phyloP scores from a whole-genome alignment of 2,113 vertebrate species.

The Mormyrus iriodes region DNA sequence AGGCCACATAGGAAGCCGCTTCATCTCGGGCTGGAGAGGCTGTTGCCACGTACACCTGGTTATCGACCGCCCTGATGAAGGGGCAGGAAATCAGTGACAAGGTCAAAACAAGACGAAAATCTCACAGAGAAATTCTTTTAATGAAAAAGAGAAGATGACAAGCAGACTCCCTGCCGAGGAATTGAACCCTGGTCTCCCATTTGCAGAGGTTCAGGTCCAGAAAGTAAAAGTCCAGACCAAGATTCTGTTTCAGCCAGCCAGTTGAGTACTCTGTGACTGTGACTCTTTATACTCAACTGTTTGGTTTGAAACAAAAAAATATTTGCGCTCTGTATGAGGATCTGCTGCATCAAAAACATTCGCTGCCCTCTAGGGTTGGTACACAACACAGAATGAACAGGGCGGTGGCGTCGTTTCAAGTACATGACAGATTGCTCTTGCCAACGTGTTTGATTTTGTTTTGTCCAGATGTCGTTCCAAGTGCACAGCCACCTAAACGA shows the following conservation, averaged over 20 bases:
- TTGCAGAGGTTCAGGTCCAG: too few species aligned
- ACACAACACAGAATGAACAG: too few species aligned
- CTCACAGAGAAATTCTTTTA: not conserved
- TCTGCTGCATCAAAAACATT: too few species aligned
- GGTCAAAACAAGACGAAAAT: not conserved
- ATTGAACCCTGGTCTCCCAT: not conserved
- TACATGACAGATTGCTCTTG: not conserved
- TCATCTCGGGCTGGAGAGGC: conserved; percentile 89
- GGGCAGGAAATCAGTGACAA: conserved; percentile 8
- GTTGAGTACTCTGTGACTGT: not conserved
- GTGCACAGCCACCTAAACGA: not conserved
- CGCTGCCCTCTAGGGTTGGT: too few species aligned
- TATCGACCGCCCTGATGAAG: conserved; percentile 78
- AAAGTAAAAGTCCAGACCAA: not conserved
- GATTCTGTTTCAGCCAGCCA: not conserved
- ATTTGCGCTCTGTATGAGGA: too few species aligned
- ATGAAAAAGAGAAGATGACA: not conserved
- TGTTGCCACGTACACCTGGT: conserved; percentile 83
- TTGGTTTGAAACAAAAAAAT: too few species aligned
- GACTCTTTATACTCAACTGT: not conserved
- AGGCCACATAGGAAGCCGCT: conserved; percentile 79
- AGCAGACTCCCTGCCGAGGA: not conserved
- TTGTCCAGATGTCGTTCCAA: not conserved
- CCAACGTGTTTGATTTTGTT: not conserved
- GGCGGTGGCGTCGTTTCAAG: not conserved